Conservation (phyloP, 2,797 vertebrate genomes). For the Acropternis orthonyx region DNA sequence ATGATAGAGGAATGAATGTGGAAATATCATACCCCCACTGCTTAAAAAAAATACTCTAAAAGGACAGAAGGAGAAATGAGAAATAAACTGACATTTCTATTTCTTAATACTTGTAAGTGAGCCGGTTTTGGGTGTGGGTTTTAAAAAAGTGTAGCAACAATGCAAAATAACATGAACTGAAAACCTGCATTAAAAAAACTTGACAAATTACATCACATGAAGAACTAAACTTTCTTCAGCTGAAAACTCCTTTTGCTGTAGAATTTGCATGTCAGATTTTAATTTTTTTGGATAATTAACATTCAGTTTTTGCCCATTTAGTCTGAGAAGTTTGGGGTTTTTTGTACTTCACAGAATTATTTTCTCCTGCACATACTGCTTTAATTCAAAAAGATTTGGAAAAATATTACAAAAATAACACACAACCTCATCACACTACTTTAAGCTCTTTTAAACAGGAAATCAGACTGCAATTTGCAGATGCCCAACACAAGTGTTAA, state of each 20-base stretch:
- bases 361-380: background rate
- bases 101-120: background rate
- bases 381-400: background rate
- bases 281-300: background rate
- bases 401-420: background rate
- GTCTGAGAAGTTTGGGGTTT: background rate
- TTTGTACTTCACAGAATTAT: background rate
- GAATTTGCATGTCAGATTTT: background rate
- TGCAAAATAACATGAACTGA: background rate
- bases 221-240: background rate
- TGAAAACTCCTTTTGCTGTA: background rate
- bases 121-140: background rate
- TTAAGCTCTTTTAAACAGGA: background rate
- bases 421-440: rapidly evolving
- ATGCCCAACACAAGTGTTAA: background rate
- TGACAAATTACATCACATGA: background rate
- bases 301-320: background rate
- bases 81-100: background rate
- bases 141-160: background rate
- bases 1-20: background rate
- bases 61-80: background rate
- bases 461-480: background rate
- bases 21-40: background rate
- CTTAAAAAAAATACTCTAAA: background rate
- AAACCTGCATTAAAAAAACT: background rate